Evolutionary conservation across 2,797 vertebrate genomes (phyloP).

Genomic region (Ficedula albicollis): DNA sequence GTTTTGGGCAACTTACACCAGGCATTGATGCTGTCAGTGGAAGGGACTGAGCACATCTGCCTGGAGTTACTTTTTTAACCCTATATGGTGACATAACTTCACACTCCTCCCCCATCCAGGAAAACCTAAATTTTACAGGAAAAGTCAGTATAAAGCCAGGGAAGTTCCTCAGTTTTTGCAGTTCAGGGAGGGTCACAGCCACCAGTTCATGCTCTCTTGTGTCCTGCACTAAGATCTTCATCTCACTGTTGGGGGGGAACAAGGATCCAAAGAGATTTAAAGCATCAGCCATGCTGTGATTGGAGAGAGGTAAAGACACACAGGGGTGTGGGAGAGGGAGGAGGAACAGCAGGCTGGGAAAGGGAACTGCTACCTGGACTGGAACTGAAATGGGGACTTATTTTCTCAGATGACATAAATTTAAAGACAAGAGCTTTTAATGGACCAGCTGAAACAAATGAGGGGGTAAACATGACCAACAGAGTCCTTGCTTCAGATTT

Average conservation of each 20-base stretch:
- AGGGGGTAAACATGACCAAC: not conserved
- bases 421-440: not conserved
- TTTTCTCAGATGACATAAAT: not conserved
- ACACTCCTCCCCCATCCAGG: accelerated
- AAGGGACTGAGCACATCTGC: not conserved
- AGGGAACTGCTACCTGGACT: not conserved
- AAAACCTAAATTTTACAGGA: not conserved
- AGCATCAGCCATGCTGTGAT: not conserved
- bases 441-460: not conserved
- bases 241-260: not conserved
- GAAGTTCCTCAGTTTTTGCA: not conserved
- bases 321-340: not conserved
- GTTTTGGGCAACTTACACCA: not conserved
- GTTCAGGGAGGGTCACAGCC: not conserved
- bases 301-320: not conserved
- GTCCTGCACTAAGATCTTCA: not conserved
- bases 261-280: not conserved
- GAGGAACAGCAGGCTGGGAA: not conserved
- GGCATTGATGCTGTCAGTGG: not conserved
- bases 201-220: not conserved
- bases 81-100: not conserved
- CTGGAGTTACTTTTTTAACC: not conserved
- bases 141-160: not conserved
- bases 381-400: not conserved
- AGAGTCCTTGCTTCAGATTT: not conserved